These are phyloP conservation scores for Eucriotettix oculatus DNA, from an alignment of 2,888 invertebrate species.

Conservation along the genomic window DNA sequence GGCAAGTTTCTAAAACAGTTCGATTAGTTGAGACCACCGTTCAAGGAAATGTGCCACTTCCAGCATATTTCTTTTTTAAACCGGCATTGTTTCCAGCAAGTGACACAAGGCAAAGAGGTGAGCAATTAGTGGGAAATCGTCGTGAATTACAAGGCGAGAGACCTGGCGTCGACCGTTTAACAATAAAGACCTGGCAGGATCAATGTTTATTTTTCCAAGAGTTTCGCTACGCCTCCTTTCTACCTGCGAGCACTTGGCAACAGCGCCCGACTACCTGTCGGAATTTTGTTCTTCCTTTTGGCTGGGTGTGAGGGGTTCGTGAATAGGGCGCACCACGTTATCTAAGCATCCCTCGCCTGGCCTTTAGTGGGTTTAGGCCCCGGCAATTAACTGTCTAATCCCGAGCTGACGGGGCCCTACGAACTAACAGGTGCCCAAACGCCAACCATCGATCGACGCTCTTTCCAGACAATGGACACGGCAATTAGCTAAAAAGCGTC, in stretches of 20 bases:
- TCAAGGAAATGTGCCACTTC: no score
- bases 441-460: no score
- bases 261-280: constrained; percentile 1
- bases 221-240: background rate
- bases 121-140: no score
- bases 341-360: background rate
- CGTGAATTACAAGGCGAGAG: no score
- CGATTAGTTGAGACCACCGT: no score
- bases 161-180: background rate
- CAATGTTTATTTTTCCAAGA: background rate
- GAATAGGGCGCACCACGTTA: background rate
- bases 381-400: constrained; percentile 1
- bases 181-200: background rate
- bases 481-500: no score
- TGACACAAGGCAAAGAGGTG: no score
- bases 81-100: no score
- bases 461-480: no score
- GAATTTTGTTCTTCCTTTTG: background rate
- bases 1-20: no score
- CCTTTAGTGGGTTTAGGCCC: background rate
- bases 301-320: background rate
- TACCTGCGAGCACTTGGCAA: background rate
- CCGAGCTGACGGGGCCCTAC: background rate
- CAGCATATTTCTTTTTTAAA: no score
- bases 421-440: no score